Evolutionary conservation across 64 coral and sea anemone genomes (phyloP), one percentile per base, ranked within the genome.

Genomic region (Montipora sp.): DNA sequence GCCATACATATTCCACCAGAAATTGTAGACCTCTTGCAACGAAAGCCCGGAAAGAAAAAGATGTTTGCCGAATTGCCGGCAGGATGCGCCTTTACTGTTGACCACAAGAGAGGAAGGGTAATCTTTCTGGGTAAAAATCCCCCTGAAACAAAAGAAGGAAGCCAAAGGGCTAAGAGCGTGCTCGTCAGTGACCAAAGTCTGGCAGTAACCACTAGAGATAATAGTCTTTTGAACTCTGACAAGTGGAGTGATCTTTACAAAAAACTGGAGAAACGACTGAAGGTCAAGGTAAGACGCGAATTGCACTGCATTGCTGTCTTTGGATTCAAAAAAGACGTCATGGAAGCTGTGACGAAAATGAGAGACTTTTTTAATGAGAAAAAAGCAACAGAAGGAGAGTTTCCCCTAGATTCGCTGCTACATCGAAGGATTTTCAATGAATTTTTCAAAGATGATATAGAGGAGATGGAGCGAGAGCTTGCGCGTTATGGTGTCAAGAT

Each of bases 321-420:
- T 71, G 82, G 82, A 5, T 85, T 85, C 46, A 85, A 72, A 11
- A 8, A 71, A 49, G 65, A 85, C 46, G 82, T 85, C 65, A 13
- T 14, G n/a, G 82, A 73, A 50, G 82, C 82, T 11, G 82, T 85
- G 1, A 73, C 48, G 4, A 85, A 85, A 50, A 85, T 85, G 65
- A 85, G 82, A 72, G 82, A 85, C 65, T 85, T 85, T 49, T 63
- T 69, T 47, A 85, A 85, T 9, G 82, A 85, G 65, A 85, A 70
- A 5, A 85, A 85, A 85, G 61, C 82, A 72, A 85, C 82, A 20
- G 65, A 85, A 72, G 82, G 82, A 48, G 63, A 72, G 65, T 72
- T 85, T 8, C 21, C 45, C 11, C 82, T 73, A 10, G 82, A 67
- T 85, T 48, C 65, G 61, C 46, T 43, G 46, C 66, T 71, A 14